Conservation (phyloP, 2,797 vertebrate species). For the Sciurus carolinensis region DNA sequence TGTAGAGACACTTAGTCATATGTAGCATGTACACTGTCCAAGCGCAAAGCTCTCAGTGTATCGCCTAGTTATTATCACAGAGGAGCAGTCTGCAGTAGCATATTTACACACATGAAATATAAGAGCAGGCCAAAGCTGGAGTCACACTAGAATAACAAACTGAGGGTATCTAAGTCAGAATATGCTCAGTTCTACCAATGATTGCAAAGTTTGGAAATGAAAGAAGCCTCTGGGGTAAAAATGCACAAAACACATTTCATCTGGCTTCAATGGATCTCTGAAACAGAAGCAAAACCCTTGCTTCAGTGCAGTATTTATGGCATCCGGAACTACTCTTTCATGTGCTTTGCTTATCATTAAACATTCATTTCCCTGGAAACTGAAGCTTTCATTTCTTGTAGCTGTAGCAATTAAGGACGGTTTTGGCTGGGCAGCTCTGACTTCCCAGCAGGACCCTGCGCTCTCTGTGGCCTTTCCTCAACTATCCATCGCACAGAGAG, state of each 20-base stretch:
- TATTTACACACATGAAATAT: neutral
- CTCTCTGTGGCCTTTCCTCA: conserved; percentile 50
- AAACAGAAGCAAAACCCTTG: conserved; percentile 37
- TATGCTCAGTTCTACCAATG: neutral
- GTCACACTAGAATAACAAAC: rapidly evolving
- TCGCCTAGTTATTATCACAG: rapidly evolving
- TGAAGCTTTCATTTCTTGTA: conserved; percentile 50
- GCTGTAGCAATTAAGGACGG: conserved; percentile 66
- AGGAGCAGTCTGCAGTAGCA: neutral
- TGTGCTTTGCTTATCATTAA: conserved; percentile 73
- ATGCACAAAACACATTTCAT: neutral
- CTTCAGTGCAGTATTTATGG: conserved; percentile 17
- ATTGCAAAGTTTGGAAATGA: neutral
- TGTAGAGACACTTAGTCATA: rapidly evolving
- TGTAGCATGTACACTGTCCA: neutral
- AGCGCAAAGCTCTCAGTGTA: neutral
- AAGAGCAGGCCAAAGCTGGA: neutral
- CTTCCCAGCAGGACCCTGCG: conserved; percentile 51
- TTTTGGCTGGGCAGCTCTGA: conserved; percentile 25
- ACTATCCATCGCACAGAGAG: neutral
- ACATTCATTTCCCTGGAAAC: conserved; percentile 78
- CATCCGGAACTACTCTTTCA: conserved; percentile 65
- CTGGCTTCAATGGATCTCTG: neutral
- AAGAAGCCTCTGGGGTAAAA: neutral
- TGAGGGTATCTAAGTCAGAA: neutral